Base-by-base conservation (phyloP, 2,797 vertebrate species). In the Onychomys arenicola region DNA sequence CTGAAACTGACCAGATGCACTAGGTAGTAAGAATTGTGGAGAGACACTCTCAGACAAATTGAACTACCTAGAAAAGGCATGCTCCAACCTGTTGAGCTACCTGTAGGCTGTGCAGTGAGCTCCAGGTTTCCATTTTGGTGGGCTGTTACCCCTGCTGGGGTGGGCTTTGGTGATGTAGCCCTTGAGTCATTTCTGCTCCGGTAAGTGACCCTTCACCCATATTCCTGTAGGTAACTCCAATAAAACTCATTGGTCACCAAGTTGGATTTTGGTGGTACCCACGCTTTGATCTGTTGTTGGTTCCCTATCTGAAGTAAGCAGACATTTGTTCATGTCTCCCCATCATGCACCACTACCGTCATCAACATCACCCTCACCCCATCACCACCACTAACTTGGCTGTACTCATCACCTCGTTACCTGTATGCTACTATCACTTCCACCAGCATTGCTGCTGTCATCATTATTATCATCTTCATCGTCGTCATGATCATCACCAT, bases 341-440 rank as follows among this genome's bases (percentile, higher is more conserved):
- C 43, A 21, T 9, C 21, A 57, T 25, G 0, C 1, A 76, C 7
- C 12, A 40, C 13, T 14, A 32, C 0, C 2, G 32, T 0, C 14
- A 25, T 6, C 19, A 76, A 0, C 34, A 21, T 0, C 8, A 7
- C 5, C 23, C 34, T 0, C 11, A 49, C 21, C 7, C 5, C 0
- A 40, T 0, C 3, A 40, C 2, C 5, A 5, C 0, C 0, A 3
- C 13, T 0, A 37, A 12, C 4, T 71, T 71, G 43, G 34, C 4
- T 2, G 77, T 2, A 25, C 25, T 0, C 1, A 32, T 0, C 1
- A 37, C 1, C 59, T 52, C 0, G 67, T 21, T 52, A 3, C 27
- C 8, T 86, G 57, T 29, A 67, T 10, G 37, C 0, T 4, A 49
- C 0, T 5, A 4, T 71, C 4, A 0, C 14, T 10, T 9, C 17